Evolutionary conservation across 1,140 invertebrate genomes (phyloP).

Genomic region (Riptortus pedestris): DNA sequence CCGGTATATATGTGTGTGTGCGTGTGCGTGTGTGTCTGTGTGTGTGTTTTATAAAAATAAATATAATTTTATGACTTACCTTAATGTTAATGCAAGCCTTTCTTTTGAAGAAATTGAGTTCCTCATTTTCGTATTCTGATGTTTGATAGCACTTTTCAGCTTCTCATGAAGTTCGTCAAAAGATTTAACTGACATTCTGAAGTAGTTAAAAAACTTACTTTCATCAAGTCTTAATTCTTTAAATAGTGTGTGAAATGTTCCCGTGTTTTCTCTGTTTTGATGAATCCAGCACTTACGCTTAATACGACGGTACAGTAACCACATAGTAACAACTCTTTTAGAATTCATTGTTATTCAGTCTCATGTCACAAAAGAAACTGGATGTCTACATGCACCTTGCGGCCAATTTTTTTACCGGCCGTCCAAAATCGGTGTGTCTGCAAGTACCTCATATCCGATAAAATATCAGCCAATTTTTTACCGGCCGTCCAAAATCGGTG

Average conservation of each 20-base stretch:
- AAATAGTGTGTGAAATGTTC: background rate
- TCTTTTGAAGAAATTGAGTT: background rate
- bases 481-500: background rate
- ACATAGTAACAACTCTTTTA: background rate
- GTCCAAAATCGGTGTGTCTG: background rate
- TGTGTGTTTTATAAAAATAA: background rate
- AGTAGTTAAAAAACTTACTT: conserved; percentile 2
- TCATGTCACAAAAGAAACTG: conserved; percentile 6
- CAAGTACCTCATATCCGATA: background rate
- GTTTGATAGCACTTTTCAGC: background rate
- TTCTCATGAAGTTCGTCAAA: conserved; percentile 7
- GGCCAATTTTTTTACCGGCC: too few relatives aligned
- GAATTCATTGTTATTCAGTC: background rate
- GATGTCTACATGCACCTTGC: background rate
- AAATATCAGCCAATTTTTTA: background rate
- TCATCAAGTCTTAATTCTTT: background rate
- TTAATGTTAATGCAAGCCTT: background rate
- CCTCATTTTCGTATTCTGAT: conserved; percentile 1
- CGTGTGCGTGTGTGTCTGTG: background rate
- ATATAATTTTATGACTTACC: background rate
- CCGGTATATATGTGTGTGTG: background rate
- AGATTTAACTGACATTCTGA: conserved; percentile 2
- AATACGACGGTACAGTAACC: conserved; percentile 2
- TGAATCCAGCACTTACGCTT: conserved; percentile 6
- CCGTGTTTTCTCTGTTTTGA: background rate